phyloP scores from a whole-genome alignment of 2,888 invertebrate genomes.

The Limnephilus auricula region DNA sequence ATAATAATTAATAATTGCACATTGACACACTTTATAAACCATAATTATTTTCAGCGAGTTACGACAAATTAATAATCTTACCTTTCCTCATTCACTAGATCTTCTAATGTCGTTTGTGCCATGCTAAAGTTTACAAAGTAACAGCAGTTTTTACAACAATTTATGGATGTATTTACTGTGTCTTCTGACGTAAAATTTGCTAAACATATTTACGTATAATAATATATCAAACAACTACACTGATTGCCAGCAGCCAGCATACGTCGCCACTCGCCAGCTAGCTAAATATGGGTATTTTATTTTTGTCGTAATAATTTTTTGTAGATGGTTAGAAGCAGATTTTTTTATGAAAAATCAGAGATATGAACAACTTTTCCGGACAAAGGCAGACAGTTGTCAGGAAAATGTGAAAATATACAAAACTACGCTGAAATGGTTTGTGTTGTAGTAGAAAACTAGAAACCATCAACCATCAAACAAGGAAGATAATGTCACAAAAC shows the following conservation, averaged over 20 bases:
- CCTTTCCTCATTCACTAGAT: slow-evolving; percentile 71
- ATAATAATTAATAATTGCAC: slow-evolving; percentile 21
- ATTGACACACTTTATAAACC: slow-evolving; percentile 57
- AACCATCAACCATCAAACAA: background rate
- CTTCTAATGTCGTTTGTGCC: slow-evolving; percentile 71
- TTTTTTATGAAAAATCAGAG: background rate
- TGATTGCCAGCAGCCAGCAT: slow-evolving; percentile 18
- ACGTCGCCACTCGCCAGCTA: slow-evolving; percentile 37
- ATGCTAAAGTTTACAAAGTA: slow-evolving; percentile 67
- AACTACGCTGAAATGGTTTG: background rate
- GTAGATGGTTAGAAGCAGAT: background rate
- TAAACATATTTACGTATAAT: slow-evolving; percentile 7
- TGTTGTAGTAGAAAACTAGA: background rate
- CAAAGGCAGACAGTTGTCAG: background rate
- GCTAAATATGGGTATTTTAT: slow-evolving; percentile 29
- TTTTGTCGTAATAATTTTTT: slow-evolving; percentile 18
- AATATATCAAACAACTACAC: slow-evolving; percentile 4
- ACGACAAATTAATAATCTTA: slow-evolving; percentile 67
- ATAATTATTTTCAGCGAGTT: slow-evolving; percentile 5
- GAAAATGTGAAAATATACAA: slow-evolving; percentile 27
- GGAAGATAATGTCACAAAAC: background rate
- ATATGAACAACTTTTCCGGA: background rate
- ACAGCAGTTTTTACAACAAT: background rate
- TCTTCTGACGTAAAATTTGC: slow-evolving; percentile 23
- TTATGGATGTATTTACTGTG: background rate